These are phyloP conservation scores for Norana najaformis DNA, from an alignment of 2,888 invertebrate species.

Conservation along the genomic window DNA sequence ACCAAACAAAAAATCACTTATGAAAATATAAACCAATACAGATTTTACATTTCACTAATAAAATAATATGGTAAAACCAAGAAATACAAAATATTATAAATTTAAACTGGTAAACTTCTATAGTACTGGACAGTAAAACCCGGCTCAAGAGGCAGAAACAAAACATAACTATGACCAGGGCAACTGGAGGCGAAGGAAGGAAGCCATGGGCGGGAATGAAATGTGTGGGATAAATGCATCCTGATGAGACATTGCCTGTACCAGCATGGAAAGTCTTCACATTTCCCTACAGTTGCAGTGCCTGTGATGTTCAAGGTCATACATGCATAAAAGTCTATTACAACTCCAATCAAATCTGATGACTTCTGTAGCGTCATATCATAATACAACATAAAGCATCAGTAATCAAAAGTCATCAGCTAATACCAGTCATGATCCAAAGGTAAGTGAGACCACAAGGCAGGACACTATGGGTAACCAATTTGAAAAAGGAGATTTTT, in stretches of 20 bases:
- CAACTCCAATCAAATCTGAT: neutral
- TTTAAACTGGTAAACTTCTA: neutral
- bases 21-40: neutral
- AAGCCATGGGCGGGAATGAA: neutral
- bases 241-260: neutral
- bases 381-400: neutral
- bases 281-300: neutral
- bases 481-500: neutral
- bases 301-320: neutral
- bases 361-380: neutral
- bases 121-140: neutral
- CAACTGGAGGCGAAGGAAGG: neutral
- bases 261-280: neutral
- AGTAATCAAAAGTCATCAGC: neutral
- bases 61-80: neutral
- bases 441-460: neutral
- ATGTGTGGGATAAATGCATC: neutral
- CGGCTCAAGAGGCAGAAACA: neutral
- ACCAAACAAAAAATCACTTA: slow-evolving; percentile 39
- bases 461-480: neutral
- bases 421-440: neutral
- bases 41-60: neutral
- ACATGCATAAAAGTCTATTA: neutral
- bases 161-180: neutral
- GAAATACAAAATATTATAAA: neutral